Evolutionary conservation across 2,797 vertebrate genomes (phyloP).

Genomic region (Capromys pilorides): DNA sequence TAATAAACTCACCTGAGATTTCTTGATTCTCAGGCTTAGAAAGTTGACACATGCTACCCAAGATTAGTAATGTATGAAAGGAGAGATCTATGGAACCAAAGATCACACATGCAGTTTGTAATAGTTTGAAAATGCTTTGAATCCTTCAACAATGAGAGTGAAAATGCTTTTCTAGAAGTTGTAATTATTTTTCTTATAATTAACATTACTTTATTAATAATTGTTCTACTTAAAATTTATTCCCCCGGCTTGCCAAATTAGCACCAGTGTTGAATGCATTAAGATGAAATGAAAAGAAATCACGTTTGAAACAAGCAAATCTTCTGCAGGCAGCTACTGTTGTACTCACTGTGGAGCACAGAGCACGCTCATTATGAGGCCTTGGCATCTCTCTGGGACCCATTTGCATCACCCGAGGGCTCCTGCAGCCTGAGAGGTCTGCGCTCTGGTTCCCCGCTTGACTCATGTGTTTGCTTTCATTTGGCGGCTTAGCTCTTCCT

Average conservation of each 20-base stretch:
- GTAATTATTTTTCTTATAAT: slow-evolving; percentile 54
- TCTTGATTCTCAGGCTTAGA: neutral
- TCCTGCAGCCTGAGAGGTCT: neutral
- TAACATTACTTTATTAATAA: slow-evolving; percentile 1
- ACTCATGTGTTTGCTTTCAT: neutral
- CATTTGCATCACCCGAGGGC: neutral
- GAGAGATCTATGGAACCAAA: slow-evolving; percentile 41
- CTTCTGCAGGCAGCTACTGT: neutral
- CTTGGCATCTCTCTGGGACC: neutral
- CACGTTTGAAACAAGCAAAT: slow-evolving; percentile 6
- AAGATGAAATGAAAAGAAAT: neutral
- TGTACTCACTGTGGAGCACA: neutral
- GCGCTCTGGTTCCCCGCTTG: neutral
- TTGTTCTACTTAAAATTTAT: slow-evolving; percentile 27
- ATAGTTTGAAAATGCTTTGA: neutral
- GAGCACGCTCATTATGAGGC: fast-evolving
- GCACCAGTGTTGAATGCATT: slow-evolving; percentile 23
- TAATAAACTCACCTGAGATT: neutral
- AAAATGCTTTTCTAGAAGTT: slow-evolving; percentile 19
- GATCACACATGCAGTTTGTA: neutral
- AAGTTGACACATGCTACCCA: neutral
- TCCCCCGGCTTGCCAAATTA: slow-evolving; percentile 6
- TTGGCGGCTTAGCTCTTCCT: neutral
- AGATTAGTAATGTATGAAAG: neutral
- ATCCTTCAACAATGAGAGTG: neutral